Percentiles rank a stretch among this genome's conserved stretches.
Conservation (phyloP, 2,113 vertebrate genomes). For the western clawed frog (Xenopus tropicalis) region DNA sequence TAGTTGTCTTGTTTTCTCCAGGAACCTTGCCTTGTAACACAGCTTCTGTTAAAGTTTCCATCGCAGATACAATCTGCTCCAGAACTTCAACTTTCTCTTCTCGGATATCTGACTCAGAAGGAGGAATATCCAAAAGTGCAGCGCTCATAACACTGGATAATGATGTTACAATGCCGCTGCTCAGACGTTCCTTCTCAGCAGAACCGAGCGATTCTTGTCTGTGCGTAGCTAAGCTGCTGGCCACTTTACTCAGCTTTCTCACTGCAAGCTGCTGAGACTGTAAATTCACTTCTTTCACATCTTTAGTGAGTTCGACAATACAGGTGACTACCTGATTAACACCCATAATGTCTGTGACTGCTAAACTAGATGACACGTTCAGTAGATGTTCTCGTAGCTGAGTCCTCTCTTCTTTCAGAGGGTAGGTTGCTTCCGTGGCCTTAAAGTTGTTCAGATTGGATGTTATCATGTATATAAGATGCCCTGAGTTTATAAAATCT, state of each 20-base stretch:
- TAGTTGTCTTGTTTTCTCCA: conserved; percentile 47
- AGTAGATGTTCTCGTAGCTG: conserved; percentile 52
- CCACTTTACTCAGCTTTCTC: conserved; percentile 48
- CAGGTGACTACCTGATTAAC: conserved; percentile 55
- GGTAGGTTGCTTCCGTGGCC: neutral
- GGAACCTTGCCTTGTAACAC: conserved; percentile 58
- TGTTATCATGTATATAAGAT: conserved; percentile 52
- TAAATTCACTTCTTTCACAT: conserved; percentile 23
- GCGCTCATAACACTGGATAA: conserved; percentile 56
- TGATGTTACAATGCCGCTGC: conserved; percentile 52
- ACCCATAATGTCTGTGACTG: conserved; percentile 28
- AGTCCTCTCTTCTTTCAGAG: neutral
- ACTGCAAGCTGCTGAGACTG: conserved; percentile 31
- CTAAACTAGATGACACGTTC: conserved; percentile 45
- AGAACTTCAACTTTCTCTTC: neutral
- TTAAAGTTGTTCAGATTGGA: conserved; percentile 52
- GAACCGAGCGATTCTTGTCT: conserved; percentile 5
- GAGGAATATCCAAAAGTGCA: conserved; percentile 39
- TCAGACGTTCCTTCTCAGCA: conserved; percentile 56
- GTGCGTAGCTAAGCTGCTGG: conserved; percentile 15
- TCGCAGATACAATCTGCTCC: conserved; percentile 41
- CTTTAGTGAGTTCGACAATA: conserved; percentile 53
- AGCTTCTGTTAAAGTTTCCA: conserved; percentile 50
- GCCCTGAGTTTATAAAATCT: conserved; percentile 50
- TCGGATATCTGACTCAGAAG: too few relatives aligned